Evolutionary conservation across 2,888 invertebrate genomes (phyloP).

Genomic region (Phengaris arion): DNA sequence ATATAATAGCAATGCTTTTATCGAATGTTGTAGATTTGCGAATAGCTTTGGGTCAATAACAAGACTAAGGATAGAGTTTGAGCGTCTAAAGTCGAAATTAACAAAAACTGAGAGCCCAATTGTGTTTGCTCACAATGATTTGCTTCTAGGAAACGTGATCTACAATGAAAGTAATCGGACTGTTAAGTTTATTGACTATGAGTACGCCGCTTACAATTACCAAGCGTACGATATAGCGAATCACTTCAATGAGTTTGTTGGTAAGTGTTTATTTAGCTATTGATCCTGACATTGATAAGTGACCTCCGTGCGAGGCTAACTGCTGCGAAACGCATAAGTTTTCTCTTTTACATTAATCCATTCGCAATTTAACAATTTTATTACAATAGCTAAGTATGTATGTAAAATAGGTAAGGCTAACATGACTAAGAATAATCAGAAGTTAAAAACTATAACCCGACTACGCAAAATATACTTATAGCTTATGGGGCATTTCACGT

Average conservation of each 20-base stretch:
- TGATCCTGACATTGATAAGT: too few relatives aligned
- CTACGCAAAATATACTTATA: too few relatives aligned
- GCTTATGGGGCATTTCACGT: too few relatives aligned
- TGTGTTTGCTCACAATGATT: slow-evolving; percentile 98
- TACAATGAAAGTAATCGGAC: slow-evolving; percentile 84
- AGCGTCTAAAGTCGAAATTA: slow-evolving; percentile 82
- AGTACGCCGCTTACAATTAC: slow-evolving; percentile 96
- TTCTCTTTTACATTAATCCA: too few relatives aligned
- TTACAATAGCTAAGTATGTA: too few relatives aligned
- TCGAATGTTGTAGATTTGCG: slow-evolving; percentile 81
- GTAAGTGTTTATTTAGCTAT: slow-evolving; percentile 71
- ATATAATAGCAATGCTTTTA: slow-evolving; percentile 37
- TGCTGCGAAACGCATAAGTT: too few relatives aligned
- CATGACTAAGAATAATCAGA: too few relatives aligned
- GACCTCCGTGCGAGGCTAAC: too few relatives aligned
- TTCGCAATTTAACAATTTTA: too few relatives aligned
- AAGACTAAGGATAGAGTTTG: slow-evolving; percentile 85
- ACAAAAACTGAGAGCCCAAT: slow-evolving; percentile 84
- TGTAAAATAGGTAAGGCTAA: too few relatives aligned
- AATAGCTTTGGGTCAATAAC: slow-evolving; percentile 83
- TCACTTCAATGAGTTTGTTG: slow-evolving; percentile 98
- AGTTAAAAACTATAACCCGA: too few relatives aligned
- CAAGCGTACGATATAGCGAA: slow-evolving; percentile 98
- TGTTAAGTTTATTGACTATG: slow-evolving; percentile 97
- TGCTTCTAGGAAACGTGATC: slow-evolving; percentile 95